phyloP scores from a whole-genome alignment of 2,888 invertebrate species.

The Coleophora flavipennella region DNA sequence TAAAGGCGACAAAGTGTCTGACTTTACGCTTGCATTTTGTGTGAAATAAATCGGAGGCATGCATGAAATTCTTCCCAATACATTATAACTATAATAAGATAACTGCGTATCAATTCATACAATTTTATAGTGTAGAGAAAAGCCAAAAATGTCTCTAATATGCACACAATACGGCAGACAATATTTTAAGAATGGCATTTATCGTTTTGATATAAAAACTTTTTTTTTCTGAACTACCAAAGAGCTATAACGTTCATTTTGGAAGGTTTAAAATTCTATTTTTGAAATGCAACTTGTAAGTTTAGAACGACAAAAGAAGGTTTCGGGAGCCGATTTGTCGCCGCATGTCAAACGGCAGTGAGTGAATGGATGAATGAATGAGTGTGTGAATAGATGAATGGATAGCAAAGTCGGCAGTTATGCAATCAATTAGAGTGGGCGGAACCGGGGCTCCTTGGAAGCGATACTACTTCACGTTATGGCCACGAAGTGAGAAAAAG shows the following conservation, averaged over 20 bases:
- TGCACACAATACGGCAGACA: constrained; percentile 1
- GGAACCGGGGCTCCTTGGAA: constrained; percentile 30
- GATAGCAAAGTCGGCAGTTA: constrained; percentile 45
- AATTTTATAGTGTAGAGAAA: constrained; percentile 18
- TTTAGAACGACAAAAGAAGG: constrained; percentile 12
- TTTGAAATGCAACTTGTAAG: not conserved
- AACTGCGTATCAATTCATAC: constrained; percentile 35
- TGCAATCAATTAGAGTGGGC: constrained; percentile 65
- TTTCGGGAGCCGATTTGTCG: constrained; percentile 52
- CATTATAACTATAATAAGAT: constrained; percentile 49
- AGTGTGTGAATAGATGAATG: constrained; percentile 29
- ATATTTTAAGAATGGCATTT: not conserved
- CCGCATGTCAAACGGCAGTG: constrained; percentile 51
- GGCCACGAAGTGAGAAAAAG: constrained; percentile 24
- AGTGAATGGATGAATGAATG: constrained; percentile 26
- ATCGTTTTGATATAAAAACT: not conserved
- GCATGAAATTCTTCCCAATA: constrained; percentile 53
- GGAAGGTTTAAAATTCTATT: not conserved
- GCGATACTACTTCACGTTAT: constrained; percentile 19
- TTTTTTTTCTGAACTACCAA: not conserved
- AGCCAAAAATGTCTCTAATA: constrained; percentile 22
- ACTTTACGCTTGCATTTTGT: constrained; percentile 20
- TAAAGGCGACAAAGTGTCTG: constrained; percentile 44
- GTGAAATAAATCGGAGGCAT: constrained; percentile 43
- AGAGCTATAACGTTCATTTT: not conserved